Evolutionary conservation across 2,113 vertebrate genomes (phyloP), one percentile per base, ranked within the genome.

Genomic region (Chionomys nivalis): DNA sequence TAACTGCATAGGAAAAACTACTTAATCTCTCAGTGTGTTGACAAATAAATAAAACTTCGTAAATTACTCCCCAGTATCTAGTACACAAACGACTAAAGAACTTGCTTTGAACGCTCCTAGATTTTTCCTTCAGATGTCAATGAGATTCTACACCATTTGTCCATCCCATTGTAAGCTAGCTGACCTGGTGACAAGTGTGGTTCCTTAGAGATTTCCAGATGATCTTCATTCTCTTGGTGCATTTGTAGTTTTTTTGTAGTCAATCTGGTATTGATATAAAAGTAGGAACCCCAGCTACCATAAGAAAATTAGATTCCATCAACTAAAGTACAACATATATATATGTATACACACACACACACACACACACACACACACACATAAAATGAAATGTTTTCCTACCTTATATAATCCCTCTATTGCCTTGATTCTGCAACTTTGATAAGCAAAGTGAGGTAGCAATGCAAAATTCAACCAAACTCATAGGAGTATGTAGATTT

Each of bases 401-500:
- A 36, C 16, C 5, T 68, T 93, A 36, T 33, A 28, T 31, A 39
- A 63, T 66, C 24, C 7, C 21, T 66, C 9, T 88, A 42, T 68
- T 61, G 36, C 4, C n/a, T 36, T 77, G 31, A 79, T 55, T 79
- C 77, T 55, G 49, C 17, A 42, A 47, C 92, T 86, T 61, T 86
- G 44, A 49, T 82, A 73, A 58, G 6, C 21, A 70, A 93, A 66
- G 5, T 95, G 47, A 52, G 31, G 28, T 75, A 89, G 63, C 87
- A 90, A 76, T 36, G 78, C 10, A 83, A 31, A 52, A n/a, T 52
- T 77, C 3, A 10, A n/a, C 63, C 61, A 85, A 28, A 23, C 1
- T 28, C 90, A 95, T 14, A 75, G 42, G 85, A 90, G 95, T 83
- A 55, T 31, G 5, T 28, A 93, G 49, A 86, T 88, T 83, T 85